Conservation (phyloP, 2,113 vertebrate genomes). For the Lycaon pictus region DNA sequence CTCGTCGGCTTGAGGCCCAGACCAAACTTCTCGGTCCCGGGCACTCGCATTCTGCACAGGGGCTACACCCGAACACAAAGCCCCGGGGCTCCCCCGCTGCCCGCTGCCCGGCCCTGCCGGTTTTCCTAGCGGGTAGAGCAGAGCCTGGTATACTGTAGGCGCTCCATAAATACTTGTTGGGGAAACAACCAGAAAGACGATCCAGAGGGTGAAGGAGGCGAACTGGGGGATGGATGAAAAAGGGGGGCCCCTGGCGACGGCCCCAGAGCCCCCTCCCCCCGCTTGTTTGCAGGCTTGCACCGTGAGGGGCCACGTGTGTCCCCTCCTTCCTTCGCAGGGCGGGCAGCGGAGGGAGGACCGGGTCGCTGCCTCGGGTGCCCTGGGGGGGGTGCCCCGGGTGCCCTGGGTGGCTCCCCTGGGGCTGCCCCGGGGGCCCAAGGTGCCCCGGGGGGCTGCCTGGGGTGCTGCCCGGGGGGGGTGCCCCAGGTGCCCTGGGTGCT, state of each 20-base stretch:
- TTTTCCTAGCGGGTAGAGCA: neutral
- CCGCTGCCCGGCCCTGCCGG: neutral
- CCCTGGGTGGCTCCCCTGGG: no score
- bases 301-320: accelerated
- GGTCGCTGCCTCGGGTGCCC: no score
- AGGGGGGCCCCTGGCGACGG: neutral
- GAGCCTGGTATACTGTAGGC: neutral
- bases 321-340: no score
- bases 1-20: neutral
- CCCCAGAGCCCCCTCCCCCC: neutral
- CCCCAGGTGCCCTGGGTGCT: no score
- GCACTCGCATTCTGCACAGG: constrained; percentile 22
- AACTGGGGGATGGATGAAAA: neutral
- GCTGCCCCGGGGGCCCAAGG: no score
- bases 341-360: no score
- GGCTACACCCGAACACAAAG: neutral
- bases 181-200: neutral
- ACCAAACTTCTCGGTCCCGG: neutral
- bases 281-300: neutral
- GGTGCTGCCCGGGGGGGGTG: no score
- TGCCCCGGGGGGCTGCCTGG: no score
- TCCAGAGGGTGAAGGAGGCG: neutral
- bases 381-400: no score
- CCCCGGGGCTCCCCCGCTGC: neutral
- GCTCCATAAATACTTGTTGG: neutral